Percentiles rank a stretch among this genome's conserved stretches.
Evolutionary conservation across 1,140 invertebrate species (phyloP).

Genomic region (Pissodes strobi): DNA sequence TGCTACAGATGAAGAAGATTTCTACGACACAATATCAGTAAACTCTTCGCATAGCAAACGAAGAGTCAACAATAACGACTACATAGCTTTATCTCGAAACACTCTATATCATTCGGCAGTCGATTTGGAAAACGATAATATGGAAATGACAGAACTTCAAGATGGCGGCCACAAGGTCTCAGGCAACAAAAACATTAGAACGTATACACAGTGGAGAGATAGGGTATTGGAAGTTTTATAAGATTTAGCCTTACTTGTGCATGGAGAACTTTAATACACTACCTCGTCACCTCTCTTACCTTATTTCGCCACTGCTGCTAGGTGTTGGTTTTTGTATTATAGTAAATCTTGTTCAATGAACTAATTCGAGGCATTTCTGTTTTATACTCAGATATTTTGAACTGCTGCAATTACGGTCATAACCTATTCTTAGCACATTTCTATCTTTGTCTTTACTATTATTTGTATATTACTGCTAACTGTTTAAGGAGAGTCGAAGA

Average conservation of each 20-base stretch:
- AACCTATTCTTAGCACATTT: too few relatives aligned
- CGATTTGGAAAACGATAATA: constrained; percentile 48
- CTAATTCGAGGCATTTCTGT: too few relatives aligned
- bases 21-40: constrained; percentile 52
- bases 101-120: constrained; percentile 55
- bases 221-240: constrained; percentile 50
- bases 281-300: constrained; percentile 28
- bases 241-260: constrained; percentile 8
- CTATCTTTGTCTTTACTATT: too few relatives aligned
- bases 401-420: too few relatives aligned
- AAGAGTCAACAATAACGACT: constrained; percentile 43
- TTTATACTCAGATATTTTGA: too few relatives aligned
- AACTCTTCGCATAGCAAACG: constrained; percentile 42
- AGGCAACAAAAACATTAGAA: constrained; percentile 49
- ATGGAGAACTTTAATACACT: constrained; percentile 3
- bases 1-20: constrained; percentile 49
- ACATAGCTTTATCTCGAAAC: constrained; percentile 52
- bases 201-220: constrained; percentile 57
- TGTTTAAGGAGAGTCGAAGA: too few relatives aligned
- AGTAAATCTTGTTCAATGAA: too few relatives aligned
- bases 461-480: too few relatives aligned
- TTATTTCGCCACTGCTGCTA: constrained; percentile 41
- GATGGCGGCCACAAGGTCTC: constrained; percentile 49
- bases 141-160: constrained; percentile 44
- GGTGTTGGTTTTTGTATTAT: too few relatives aligned